Evolutionary conservation across 2,888 invertebrate genomes (phyloP).

Genomic region (Entomobrya proxima): DNA sequence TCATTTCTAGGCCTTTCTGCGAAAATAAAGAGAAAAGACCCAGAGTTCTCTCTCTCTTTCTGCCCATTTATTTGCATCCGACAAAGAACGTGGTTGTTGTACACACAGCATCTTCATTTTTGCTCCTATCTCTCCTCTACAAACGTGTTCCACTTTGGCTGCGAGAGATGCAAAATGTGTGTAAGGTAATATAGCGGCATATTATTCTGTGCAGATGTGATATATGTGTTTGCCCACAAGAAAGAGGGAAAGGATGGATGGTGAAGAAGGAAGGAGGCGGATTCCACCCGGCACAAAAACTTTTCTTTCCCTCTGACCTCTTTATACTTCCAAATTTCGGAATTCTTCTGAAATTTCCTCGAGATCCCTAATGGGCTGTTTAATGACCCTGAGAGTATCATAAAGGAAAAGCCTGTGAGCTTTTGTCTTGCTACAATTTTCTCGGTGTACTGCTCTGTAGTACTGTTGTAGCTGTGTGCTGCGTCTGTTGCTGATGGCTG

Average conservation of each 20-base stretch:
- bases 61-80: background rate
- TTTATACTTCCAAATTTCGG: constrained; percentile 65
- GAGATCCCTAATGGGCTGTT: constrained; percentile 67
- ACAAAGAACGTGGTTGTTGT: background rate
- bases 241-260: constrained; percentile 10
- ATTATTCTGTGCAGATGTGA: constrained; percentile 27
- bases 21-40: background rate
- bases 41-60: too few relatives aligned
- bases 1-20: background rate
- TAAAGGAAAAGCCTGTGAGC: constrained; percentile 59
- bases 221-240: constrained; percentile 27
- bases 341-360: constrained; percentile 62
- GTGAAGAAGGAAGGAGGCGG: constrained; percentile 6
- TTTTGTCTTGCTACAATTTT: constrained; percentile 48
- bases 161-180: constrained; percentile 28
- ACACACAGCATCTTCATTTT: background rate
- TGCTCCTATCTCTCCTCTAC: background rate
- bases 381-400: constrained; percentile 67
- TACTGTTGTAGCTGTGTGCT: too few relatives aligned
- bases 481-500: background rate
- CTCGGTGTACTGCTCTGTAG: background rate
- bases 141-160: background rate
- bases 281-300: constrained; percentile 56
- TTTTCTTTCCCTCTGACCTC: constrained; percentile 58
- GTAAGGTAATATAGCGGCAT: constrained; percentile 7